Base-by-base conservation (phyloP, 2,113 vertebrate species). In the Takifugu flavidus region DNA sequence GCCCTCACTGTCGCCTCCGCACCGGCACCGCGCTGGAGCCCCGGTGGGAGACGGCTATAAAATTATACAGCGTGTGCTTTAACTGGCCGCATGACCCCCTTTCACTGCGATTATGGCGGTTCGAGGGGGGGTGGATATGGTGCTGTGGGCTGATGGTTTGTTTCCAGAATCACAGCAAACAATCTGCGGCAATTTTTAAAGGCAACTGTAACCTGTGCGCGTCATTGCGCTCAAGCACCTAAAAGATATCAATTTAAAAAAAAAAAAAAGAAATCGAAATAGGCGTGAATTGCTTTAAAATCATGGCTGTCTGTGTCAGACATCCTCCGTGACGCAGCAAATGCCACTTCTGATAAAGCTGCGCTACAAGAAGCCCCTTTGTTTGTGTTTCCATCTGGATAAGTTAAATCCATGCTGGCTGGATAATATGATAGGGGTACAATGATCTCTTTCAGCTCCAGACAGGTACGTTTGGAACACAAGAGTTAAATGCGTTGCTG, bases 61-160 rank as follows among this genome's bases (percentile, higher is more conserved):
- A 89, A 83, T 75, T 82, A 83, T 86, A 83, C 78, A 82, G 75
- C 82, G 70, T 77, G 77, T 84, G 46, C 71, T 87, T 88, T 86
- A 83, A 88, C 77, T 74, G 80, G 62, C 68, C 65, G 66, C 61
- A 84, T 86, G 75, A 86, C 75, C 34, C 31, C 34, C 80, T 78
- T 74, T 75, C 82, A 79, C 73, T 77, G 58, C 62, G 65, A 31
- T 59, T 8, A 70, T 52, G n/a, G n/a, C 2, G 47, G n/a, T 20
- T 20, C 6, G 58, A 11, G 57, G 45, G 49, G 20, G 31, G 53
- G 58, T 13, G 29, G 79, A 63, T 44, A 28, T 11, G 13, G 49
- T 27, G 43, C 47, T 49, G 47, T 10, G 25, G 15, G 52, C n/a
- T 26, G 50, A 14, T 59, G 5, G 62, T 58, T 65, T 84, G 62